These are phyloP conservation scores for Noturus placidus DNA, from an alignment of 2,113 vertebrate species.

Conservation along the genomic window DNA sequence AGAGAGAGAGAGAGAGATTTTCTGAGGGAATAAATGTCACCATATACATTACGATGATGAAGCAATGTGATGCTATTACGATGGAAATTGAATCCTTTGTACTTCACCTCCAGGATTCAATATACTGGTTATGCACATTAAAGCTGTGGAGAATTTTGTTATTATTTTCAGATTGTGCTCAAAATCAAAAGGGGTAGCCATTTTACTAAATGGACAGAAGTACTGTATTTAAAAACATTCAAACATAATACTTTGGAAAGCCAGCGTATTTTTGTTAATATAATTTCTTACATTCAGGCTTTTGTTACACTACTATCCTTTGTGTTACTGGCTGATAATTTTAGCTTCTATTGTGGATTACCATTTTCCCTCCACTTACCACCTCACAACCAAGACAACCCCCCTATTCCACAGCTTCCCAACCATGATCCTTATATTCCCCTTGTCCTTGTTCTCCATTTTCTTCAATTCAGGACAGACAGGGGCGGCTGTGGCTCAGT, in stretches of 20 bases:
- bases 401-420: neutral
- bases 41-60: constrained; percentile 47
- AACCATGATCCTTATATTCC: neutral
- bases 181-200: neutral
- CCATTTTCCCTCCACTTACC: neutral
- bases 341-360: neutral
- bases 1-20: constrained; percentile 8
- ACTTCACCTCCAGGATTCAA: constrained; percentile 19
- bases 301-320: neutral
- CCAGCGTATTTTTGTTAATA: neutral
- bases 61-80: constrained; percentile 29
- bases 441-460: neutral
- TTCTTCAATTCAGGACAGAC: neutral
- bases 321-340: neutral
- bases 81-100: constrained; percentile 51
- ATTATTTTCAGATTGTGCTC: neutral
- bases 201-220: constrained; percentile 25
- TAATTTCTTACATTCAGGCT: neutral
- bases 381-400: neutral
- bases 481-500: too few relatives aligned
- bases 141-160: constrained; percentile 15
- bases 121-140: constrained; percentile 36
- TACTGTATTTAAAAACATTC: neutral
- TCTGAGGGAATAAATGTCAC: constrained; percentile 39
- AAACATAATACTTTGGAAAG: neutral